phyloP scores from a whole-genome alignment of 2,113 vertebrate genomes.

The Sminthopsis crassicaudata region DNA sequence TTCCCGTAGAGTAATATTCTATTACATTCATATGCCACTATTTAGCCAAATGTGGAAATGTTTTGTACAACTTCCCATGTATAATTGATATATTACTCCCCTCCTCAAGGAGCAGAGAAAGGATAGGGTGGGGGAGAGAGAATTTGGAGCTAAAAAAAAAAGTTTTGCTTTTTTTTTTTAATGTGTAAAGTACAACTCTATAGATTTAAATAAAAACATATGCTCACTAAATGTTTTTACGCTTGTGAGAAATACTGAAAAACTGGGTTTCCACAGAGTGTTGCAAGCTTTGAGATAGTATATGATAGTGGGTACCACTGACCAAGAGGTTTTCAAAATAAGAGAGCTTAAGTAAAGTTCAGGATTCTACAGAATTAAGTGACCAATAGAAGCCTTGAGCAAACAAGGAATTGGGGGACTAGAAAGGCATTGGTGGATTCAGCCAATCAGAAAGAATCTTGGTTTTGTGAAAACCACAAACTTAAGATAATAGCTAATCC shows the following conservation, averaged over 20 bases:
- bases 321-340: too few species aligned
- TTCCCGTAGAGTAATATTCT: not conserved
- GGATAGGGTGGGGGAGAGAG: not conserved
- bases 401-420: too few species aligned
- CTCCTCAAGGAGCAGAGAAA: not conserved
- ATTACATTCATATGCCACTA: not conserved
- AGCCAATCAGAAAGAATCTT: too few species aligned
- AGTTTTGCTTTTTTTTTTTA: conserved; percentile 34
- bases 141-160: not conserved
- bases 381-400: too few species aligned
- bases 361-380: too few species aligned
- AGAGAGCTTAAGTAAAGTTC: too few species aligned
- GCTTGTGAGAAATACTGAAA: not conserved
- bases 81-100: not conserved
- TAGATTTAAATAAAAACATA: conserved; percentile 22
- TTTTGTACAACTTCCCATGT: not conserved
- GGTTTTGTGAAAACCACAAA: too few species aligned
- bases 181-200: conserved; percentile 30
- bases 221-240: conserved; percentile 28
- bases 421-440: too few species aligned
- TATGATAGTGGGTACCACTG: too few species aligned
- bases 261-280: too few species aligned
- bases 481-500: too few species aligned
- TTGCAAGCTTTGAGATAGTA: too few species aligned
- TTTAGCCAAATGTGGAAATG: not conserved